Percentiles rank a stretch among this genome's conserved stretches.
Conservation (phyloP, 2,113 vertebrate species). For the Columba livia region DNA sequence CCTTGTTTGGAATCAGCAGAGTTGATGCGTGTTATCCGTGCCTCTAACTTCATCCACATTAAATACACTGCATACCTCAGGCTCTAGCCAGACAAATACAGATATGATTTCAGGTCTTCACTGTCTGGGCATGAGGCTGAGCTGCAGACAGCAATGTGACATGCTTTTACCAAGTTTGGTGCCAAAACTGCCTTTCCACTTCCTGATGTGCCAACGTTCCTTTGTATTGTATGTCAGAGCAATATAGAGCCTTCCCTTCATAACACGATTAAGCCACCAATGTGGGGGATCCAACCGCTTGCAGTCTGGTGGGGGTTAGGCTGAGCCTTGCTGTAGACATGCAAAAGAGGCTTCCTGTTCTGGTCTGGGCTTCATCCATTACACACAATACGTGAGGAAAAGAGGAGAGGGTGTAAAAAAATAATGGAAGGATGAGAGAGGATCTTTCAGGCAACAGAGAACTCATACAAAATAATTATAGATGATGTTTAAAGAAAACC, state of each 20-base stretch:
- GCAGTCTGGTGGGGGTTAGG: neutral
- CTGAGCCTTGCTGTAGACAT: neutral
- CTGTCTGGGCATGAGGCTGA: slow-evolving; percentile 9
- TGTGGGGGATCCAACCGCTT: neutral
- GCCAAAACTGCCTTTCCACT: slow-evolving; percentile 25
- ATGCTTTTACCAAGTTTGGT: neutral
- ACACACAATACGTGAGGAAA: neutral
- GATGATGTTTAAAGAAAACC: neutral
- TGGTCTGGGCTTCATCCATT: slow-evolving; percentile 44
- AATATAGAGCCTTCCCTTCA: neutral
- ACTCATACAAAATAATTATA: neutral
- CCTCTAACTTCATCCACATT: neutral
- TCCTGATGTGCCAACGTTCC: neutral
- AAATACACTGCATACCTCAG: neutral
- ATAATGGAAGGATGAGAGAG: neutral
- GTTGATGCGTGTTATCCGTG: neutral
- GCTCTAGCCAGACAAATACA: neutral
- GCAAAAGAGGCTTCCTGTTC: neutral
- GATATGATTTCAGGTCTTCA: slow-evolving; percentile 26
- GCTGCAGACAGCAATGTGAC: neutral
- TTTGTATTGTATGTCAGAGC: neutral
- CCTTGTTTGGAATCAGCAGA: neutral
- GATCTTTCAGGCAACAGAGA: neutral
- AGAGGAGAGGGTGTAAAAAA: slow-evolving; percentile 4
- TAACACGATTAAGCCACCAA: neutral